Base-by-base conservation (phyloP, 1,140 invertebrate genomes). In the Lucilia cuprina region DNA sequence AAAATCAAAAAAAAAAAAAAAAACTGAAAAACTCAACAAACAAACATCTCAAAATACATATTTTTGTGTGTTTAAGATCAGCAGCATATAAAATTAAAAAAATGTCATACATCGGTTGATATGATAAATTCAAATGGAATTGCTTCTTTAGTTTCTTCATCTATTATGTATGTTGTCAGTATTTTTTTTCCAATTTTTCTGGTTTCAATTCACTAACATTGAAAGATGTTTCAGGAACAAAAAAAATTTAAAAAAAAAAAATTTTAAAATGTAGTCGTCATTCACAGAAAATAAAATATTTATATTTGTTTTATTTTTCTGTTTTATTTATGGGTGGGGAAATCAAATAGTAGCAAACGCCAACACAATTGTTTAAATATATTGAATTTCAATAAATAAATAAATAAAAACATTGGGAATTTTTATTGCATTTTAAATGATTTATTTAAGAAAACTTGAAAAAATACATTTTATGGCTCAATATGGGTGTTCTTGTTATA, bases 51-150 rank as follows among this genome's bases (percentile, higher is more conserved):
- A 41, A 41, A 41, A 41, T 41, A 41, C 41, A 41, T 41, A 41
- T 41, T 3, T 10, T 41, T 41, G 41, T 41, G 41, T 41, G 41
- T 41, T 41, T 41, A 10, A 8, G 41, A 8, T 41, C 10, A 41
- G 41, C 41, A 55, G 50, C 50, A 55, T 55, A 55, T 55, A 55
- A 55, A 55, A 55, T 9, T 21, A 10, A 70, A 30, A 30, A 70
- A 70, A 70, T 70, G 65, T n/a, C 65, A 70, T 70, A 70, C 65
- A 70, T 70, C 65, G 65, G 5, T 70, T 70, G 19, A 21, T 70
- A 70, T 70, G 65, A 70, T 70, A 70, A 70, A 70, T 70, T 70
- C 65, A 70, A 70, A 70, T 70, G 65, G 65, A 70, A 70, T 70
- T 70, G 65, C 65, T 70, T 70, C 65, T 70, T 70, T 70, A 70